Evolutionary conservation across 1,140 invertebrate genomes (phyloP).

Genomic region (Metaphire vulgaris): DNA sequence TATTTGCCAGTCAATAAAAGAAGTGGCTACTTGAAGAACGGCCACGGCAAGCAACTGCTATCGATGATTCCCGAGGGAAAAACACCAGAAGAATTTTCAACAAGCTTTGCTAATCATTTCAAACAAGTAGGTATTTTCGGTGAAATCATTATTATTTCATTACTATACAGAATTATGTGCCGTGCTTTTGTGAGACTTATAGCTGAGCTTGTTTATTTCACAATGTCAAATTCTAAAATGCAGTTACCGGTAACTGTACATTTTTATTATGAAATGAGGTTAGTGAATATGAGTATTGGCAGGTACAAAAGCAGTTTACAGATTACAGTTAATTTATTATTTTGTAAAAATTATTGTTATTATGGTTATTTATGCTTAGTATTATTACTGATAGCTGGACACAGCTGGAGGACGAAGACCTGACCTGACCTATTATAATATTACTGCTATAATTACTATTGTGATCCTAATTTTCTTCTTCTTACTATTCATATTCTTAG

Average conservation of each 20-base stretch:
- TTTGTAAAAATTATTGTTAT: too few relatives aligned
- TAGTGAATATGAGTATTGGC: not conserved
- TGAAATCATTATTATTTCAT: not conserved
- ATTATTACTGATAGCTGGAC: too few relatives aligned
- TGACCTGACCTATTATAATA: too few relatives aligned
- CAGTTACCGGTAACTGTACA: not conserved
- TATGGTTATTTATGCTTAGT: too few relatives aligned
- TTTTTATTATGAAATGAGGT: not conserved
- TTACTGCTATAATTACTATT: too few relatives aligned
- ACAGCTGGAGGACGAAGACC: too few relatives aligned
- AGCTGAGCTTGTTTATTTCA: not conserved
- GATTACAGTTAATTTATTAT: too few relatives aligned
- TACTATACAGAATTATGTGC: not conserved
- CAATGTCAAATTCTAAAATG: not conserved
- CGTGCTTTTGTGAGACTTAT: not conserved
- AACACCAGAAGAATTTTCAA: slow-evolving; percentile 36
- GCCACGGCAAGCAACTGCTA: slow-evolving; percentile 33
- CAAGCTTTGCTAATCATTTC: slow-evolving; percentile 36
- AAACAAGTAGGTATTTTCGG: slow-evolving; percentile 39
- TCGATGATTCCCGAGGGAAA: slow-evolving; percentile 38
- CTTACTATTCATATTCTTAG: too few relatives aligned
- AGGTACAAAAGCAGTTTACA: too few relatives aligned
- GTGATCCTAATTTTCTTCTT: too few relatives aligned
- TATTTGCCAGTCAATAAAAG: not conserved
- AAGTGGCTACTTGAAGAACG: not conserved